Conservation (phyloP, 2,113 vertebrate species). For the Thomomys bottae region DNA sequence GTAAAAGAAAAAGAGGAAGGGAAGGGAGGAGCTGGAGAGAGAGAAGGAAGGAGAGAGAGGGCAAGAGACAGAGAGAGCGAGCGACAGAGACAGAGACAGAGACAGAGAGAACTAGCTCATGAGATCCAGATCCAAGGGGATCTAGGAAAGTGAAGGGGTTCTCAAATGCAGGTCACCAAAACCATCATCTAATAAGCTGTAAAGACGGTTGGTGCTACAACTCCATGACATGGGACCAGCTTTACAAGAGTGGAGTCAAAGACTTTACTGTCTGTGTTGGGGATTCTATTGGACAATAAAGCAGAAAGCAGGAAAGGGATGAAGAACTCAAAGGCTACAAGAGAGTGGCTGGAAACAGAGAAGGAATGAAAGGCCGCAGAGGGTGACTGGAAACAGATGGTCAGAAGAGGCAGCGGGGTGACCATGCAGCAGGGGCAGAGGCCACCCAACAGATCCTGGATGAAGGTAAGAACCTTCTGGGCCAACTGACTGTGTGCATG, state of each 20-base stretch:
- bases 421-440: accelerated
- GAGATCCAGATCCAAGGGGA: background rate
- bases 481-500: background rate
- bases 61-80: background rate
- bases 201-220: too few relatives aligned
- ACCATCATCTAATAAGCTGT: too few relatives aligned
- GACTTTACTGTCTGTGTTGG: background rate
- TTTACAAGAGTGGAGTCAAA: background rate
- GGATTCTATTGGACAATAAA: background rate
- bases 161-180: background rate
- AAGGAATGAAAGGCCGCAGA: too few relatives aligned
- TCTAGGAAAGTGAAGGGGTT: background rate
- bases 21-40: too few relatives aligned
- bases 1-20: too few relatives aligned
- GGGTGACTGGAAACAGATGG: too few relatives aligned
- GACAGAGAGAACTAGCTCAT: background rate
- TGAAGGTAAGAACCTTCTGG: background rate
- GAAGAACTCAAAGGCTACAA: background rate
- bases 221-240: too few relatives aligned
- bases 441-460: background rate
- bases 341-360: background rate
- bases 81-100: background rate
- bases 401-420: accelerated
- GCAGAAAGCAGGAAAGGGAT: background rate
- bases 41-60: background rate